Evolutionary conservation across 2,797 vertebrate species (phyloP), one percentile per base, ranked within the genome.

Genomic region (Caiman crocodilus): DNA sequence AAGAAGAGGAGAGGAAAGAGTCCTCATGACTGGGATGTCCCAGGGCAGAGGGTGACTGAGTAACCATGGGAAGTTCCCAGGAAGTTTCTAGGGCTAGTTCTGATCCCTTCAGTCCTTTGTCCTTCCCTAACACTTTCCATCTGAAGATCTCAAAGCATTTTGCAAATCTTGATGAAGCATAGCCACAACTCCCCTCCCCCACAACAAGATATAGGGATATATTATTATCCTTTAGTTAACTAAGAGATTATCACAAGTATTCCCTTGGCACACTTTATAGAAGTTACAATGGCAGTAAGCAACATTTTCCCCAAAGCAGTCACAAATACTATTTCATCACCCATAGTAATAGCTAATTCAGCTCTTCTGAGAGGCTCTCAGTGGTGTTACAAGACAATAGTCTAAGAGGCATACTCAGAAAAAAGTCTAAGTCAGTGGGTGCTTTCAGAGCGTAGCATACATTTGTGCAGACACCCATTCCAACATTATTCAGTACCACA

Each of bases 201-300:
- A 4, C 17, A 12, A 26, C 4, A 82, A 82, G 88, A 84, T 86
- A 20, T 28, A 74, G 74, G 61, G 56, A 89, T 85, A 76, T 96
- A 90, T 94, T 95, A 92, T 95, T 96, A 97, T 92, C 73, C 77
- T 17, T 88, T 93, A 73, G 88, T 82, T 92, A 93, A 94, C 94
- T 90, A 88, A 80, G 76, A 93, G 80, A 93, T 91, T 93, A 94
- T 83, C 92, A 82, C 89, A 91, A 93, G 13, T 80, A 90, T 90
- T 91, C 63, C 73, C 80, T 91, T 80, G 76, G 82, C 85, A 80
- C 88, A 79, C 93, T 95, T 94, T 55, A 92, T 56, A 74, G 82
- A 74, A 88, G 28, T 71, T 35, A 93, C 88, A 82, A 2, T 90
- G 58, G 76, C 84, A 88, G 60, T 65, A 87, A 91, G 84, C 63